Conservation (phyloP, 2,113 vertebrate species). For the Phaetusa simplex region DNA sequence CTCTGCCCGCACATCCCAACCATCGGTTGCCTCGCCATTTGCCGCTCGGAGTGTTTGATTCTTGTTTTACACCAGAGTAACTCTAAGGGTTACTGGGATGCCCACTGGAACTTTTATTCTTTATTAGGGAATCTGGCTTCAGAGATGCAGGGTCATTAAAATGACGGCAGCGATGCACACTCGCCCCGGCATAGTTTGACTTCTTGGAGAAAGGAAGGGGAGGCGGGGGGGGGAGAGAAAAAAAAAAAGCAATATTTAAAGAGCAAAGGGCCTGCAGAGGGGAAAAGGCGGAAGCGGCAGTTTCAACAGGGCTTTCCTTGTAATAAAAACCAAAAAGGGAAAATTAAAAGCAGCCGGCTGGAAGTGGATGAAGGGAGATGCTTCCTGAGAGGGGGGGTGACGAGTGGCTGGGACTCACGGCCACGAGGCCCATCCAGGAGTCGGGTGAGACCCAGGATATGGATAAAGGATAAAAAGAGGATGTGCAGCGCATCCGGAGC, state of each 20-base stretch:
- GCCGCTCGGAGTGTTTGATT: background rate
- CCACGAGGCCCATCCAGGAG: background rate
- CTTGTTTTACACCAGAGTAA: background rate
- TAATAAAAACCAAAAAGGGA: conserved; percentile 33
- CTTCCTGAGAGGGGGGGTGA: background rate
- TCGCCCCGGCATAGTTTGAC: background rate
- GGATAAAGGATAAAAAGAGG: background rate
- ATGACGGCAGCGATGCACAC: background rate
- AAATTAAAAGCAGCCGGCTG: conserved; percentile 48
- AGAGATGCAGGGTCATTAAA: background rate
- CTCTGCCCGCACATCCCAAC: background rate
- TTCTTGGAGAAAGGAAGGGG: background rate
- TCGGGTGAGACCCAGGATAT: background rate
- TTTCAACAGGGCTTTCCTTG: conserved; percentile 2
- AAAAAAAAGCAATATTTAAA: background rate
- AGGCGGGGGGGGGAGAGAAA: background rate
- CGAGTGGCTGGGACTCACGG: fast-evolving
- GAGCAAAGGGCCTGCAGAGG: background rate
- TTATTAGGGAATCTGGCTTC: background rate
- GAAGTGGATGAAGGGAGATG: background rate
- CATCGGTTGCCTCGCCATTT: background rate
- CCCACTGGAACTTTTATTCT: background rate
- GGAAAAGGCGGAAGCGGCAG: background rate
- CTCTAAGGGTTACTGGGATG: background rate
- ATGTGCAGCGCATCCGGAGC: background rate